phyloP scores from a whole-genome alignment of 2,113 vertebrate species.

The Labeo catla region DNA sequence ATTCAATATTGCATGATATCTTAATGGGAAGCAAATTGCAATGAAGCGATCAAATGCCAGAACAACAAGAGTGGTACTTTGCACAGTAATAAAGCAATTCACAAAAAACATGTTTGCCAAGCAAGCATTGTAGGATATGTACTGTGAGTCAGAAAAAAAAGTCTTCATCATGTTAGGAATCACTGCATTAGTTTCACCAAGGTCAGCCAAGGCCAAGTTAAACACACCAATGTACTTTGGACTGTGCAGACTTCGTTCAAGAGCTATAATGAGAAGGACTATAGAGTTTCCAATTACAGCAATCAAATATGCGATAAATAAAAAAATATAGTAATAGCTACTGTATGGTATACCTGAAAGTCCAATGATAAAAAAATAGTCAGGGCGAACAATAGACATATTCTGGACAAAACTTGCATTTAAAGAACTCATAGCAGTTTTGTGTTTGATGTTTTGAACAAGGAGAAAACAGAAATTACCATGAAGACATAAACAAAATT shows the following conservation, averaged over 20 bases:
- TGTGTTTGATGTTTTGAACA: neutral
- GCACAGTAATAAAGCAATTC: slow-evolving; percentile 62
- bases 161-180: no score
- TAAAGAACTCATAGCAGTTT: slow-evolving; percentile 18
- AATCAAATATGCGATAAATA: slow-evolving; percentile 58
- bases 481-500: neutral
- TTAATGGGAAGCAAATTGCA: slow-evolving; percentile 58
- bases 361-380: slow-evolving; percentile 53
- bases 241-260: slow-evolving; percentile 56
- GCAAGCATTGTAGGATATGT: slow-evolving; percentile 67
- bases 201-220: slow-evolving; percentile 70
- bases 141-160: neutral
- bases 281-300: slow-evolving; percentile 52
- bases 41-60: slow-evolving; percentile 63
- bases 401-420: neutral
- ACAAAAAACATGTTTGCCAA: slow-evolving; percentile 69
- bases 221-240: slow-evolving; percentile 75
- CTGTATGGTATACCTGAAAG: slow-evolving; percentile 11
- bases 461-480: slow-evolving; percentile 13
- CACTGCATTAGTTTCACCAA: slow-evolving; percentile 33
- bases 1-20: slow-evolving; percentile 53
- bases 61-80: slow-evolving; percentile 61
- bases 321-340: slow-evolving; percentile 38
- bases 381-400: slow-evolving; percentile 34
- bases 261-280: slow-evolving; percentile 45